These are phyloP conservation scores for Notospermus geniculatus DNA, from an alignment of 1,140 invertebrate genomes.

Conservation along the genomic window DNA sequence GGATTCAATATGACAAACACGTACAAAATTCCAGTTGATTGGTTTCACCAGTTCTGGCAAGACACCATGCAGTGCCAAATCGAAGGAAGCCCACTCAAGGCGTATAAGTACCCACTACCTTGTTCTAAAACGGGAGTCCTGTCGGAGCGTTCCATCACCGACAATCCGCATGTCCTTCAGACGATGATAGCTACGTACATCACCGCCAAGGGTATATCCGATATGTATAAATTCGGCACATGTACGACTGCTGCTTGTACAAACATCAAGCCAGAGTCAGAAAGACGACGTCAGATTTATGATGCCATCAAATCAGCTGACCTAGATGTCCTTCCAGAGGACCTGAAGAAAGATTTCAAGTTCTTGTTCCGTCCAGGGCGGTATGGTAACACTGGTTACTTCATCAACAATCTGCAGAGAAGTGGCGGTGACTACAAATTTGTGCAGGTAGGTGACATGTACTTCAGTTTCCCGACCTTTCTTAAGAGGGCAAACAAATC, in stretches of 20 bases:
- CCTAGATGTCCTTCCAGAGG: slow-evolving; percentile 36
- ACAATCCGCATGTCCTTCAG: slow-evolving; percentile 41
- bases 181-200: slow-evolving; percentile 48
- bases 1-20: slow-evolving; percentile 37
- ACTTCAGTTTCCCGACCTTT: slow-evolving; percentile 3
- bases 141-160: not conserved
- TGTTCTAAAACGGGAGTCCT: slow-evolving; percentile 3
- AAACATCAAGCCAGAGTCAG: slow-evolving; percentile 17
- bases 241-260: not conserved
- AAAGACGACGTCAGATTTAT: slow-evolving; percentile 35
- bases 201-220: slow-evolving; percentile 40
- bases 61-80: slow-evolving; percentile 48
- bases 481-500: no score
- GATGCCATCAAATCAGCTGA: slow-evolving; percentile 44
- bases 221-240: not conserved
- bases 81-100: not conserved
- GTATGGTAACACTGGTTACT: slow-evolving; percentile 31
- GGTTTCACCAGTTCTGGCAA: slow-evolving; percentile 59
- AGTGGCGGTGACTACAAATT: not conserved
- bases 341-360: slow-evolving; percentile 23
- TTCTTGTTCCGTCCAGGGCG: slow-evolving; percentile 30
- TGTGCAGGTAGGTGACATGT: not conserved
- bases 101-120: not conserved
- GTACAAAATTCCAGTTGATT: slow-evolving; percentile 47
- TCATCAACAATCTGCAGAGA: slow-evolving; percentile 11